These are phyloP conservation scores for Herpailurus yagouaroundi DNA, from an alignment of 2,113 vertebrate species.

Conservation along the genomic window DNA sequence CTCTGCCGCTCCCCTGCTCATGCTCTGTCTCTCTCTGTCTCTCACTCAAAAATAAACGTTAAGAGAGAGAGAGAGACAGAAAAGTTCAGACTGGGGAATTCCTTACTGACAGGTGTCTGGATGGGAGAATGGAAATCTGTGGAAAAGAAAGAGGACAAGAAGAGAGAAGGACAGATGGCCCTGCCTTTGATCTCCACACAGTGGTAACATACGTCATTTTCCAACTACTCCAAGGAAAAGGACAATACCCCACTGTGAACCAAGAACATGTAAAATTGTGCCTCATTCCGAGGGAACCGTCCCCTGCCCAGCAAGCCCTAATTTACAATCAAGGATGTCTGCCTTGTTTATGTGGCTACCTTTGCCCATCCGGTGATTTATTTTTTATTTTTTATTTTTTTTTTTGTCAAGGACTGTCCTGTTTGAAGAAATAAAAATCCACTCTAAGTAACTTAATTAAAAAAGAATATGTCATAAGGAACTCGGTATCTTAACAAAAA, in stretches of 20 bases:
- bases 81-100: not conserved
- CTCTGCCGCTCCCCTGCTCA: too few species aligned
- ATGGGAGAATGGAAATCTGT: not conserved
- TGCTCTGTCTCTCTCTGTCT: too few species aligned
- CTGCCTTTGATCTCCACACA: not conserved
- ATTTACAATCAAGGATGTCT: not conserved
- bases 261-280: not conserved
- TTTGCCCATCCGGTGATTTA: not conserved
- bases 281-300: not conserved
- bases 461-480: not conserved
- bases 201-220: not conserved
- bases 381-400: not conserved
- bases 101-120: not conserved
- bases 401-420: not conserved
- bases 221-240: not conserved
- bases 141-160: not conserved
- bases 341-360: not conserved
- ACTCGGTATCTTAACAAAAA: not conserved
- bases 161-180: not conserved
- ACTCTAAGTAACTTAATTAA: not conserved
- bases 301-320: not conserved
- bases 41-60: too few species aligned
- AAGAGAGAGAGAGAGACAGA: not conserved
- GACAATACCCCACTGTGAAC: not conserved
- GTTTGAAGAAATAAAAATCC: conserved; percentile 14